Evolutionary conservation across 1,140 invertebrate genomes (phyloP), one percentile per base, ranked within the genome.

Genomic region (Orius laevigatus): DNA sequence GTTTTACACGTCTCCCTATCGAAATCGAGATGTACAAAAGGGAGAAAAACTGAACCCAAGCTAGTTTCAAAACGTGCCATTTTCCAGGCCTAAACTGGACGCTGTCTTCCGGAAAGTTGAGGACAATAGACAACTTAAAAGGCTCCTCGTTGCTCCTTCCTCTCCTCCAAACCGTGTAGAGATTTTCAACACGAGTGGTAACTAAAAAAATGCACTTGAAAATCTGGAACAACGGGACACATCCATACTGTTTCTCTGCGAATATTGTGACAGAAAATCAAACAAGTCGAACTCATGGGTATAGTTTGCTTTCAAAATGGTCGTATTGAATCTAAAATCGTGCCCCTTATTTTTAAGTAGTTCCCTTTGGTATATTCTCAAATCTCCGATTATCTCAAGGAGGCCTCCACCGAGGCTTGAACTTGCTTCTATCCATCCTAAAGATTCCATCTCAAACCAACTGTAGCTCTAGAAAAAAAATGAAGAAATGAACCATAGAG

Each of bases 191-290:
- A 11, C 40, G 35, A 11, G 51, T 47, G 11, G 44, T 52, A 11
- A 52, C 51, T 52, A 5, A 49, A 46, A 46, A 33, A 14, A 14
- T 38, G 3, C 3, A 38, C 10, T 38, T 12, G n/a, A 38, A 4
- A 38, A 12, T 4, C n/a, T 16, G 36, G 15, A 38, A 34, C n/a
- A 8, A 34, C n/a, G n/a, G n/a, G 16, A 40, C 16, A 20, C 18
- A 6, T 15, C 6, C 42, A 47, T 46, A 52, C 51, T 14, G 44
- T 52, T 52, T 48, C 51, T 46, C 11, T 45, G 19, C 5, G 46
- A 19, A 25, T 52, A 52, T 4, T 43, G 11, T 5, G 38, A 18
- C 12, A 52, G 15, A 31, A 52, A 16, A 8, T 39, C 20, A 39
- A 32, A 32, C 5, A 49, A 16, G 31, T 39, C 16, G 19, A 33